These are phyloP conservation scores for Pangasius sanitwongsei DNA, from an alignment of 2,797 vertebrate genomes.

Conservation along the genomic window DNA sequence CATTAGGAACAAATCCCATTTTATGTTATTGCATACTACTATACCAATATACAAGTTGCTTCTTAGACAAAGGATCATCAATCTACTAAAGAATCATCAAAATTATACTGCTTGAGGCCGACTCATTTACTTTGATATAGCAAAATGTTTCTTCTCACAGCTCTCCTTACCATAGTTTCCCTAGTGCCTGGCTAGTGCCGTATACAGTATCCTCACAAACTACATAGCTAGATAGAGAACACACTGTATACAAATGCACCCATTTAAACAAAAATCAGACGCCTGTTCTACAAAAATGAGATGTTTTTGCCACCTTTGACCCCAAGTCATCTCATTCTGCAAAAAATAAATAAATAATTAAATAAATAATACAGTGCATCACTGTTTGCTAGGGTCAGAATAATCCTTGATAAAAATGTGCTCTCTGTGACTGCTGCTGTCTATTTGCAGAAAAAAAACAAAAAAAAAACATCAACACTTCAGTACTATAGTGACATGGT, in stretches of 20 bases:
- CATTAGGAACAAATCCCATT: background rate
- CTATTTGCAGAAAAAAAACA: background rate
- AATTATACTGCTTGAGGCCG: background rate
- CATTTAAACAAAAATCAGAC: background rate
- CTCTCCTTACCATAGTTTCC: background rate
- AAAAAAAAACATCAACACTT: background rate
- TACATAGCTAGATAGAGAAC: background rate
- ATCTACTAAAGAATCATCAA: background rate
- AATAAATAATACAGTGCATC: background rate
- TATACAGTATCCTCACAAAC: background rate
- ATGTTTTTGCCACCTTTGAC: background rate
- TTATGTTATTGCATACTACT: background rate
- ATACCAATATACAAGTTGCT: background rate
- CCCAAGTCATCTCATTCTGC: background rate
- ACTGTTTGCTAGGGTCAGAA: background rate
- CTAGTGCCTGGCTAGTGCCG: background rate
- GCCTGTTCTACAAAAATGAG: background rate
- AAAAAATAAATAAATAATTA: too few species aligned
- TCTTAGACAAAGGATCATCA: background rate
- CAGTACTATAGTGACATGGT: background rate
- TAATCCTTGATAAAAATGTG: background rate
- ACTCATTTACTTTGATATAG: background rate
- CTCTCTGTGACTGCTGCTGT: background rate
- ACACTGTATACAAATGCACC: background rate
- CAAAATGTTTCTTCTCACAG: background rate